Evolutionary conservation across 2,113 vertebrate genomes (phyloP).

Genomic region (Urocolius indicus): DNA sequence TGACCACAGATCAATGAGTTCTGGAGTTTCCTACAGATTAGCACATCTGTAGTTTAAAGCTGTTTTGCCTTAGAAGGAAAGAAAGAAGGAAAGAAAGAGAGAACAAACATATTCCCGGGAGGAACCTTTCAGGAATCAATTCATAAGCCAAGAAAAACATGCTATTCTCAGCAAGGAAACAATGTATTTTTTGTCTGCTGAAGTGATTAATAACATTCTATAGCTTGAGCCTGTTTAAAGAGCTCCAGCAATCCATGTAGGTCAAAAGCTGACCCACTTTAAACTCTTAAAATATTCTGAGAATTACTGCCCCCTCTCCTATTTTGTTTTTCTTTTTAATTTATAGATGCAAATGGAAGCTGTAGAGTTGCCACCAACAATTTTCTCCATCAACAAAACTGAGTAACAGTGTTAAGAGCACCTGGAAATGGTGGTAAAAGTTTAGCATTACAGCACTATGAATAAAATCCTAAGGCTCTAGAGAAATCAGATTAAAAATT

Average conservation of each 20-base stretch:
- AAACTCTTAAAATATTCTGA: constrained; percentile 1
- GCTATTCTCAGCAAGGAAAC: constrained; percentile 76
- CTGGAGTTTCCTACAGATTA: constrained; percentile 69
- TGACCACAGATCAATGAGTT: constrained; percentile 70
- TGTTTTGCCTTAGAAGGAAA: constrained; percentile 49
- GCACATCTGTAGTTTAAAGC: constrained; percentile 71
- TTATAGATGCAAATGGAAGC: not conserved
- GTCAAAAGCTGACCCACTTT: constrained; percentile 54
- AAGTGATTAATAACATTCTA: constrained; percentile 64
- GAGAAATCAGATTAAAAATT: not conserved
- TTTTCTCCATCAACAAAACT: not conserved
- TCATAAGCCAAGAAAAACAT: constrained; percentile 76
- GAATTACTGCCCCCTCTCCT: not conserved
- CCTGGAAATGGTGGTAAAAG: not conserved
- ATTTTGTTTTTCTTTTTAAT: not conserved
- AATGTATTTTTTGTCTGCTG: constrained; percentile 55
- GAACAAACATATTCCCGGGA: constrained; percentile 30
- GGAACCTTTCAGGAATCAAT: constrained; percentile 68
- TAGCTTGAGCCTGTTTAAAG: constrained; percentile 60
- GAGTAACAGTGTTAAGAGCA: not conserved
- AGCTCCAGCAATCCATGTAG: constrained; percentile 47
- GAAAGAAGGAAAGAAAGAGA: not conserved
- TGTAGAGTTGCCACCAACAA: not conserved
- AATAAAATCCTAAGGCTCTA: not conserved
- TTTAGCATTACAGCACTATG: not conserved